phyloP scores from a whole-genome alignment of 2,113 vertebrate species.

The Colossoma macropomum region DNA sequence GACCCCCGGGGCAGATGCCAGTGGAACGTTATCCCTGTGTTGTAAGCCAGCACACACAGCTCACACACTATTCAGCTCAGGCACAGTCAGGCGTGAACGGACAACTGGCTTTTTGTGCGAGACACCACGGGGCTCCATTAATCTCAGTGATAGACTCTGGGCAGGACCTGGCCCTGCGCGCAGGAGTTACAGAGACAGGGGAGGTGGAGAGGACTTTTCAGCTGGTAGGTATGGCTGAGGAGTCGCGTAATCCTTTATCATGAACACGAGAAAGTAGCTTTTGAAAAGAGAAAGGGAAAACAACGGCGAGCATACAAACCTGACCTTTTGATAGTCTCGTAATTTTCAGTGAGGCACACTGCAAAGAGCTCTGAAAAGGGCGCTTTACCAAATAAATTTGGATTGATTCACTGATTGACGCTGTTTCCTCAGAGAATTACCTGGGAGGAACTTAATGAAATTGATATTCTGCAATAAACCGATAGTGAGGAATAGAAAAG shows the following conservation, averaged over 20 bases:
- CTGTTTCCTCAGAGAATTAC: slow-evolving; percentile 52
- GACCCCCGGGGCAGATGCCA: slow-evolving; percentile 69
- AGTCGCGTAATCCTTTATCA: slow-evolving; percentile 62
- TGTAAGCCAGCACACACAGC: slow-evolving; percentile 68
- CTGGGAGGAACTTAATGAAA: slow-evolving; percentile 56
- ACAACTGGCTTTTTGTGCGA: slow-evolving; percentile 69
- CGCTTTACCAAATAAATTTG: slow-evolving; percentile 58
- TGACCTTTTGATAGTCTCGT: slow-evolving; percentile 61
- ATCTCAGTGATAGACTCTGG: slow-evolving; percentile 65
- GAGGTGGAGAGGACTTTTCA: slow-evolving; percentile 55
- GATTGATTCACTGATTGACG: slow-evolving; percentile 56
- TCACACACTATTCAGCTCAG: slow-evolving; percentile 63
- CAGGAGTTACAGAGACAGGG: slow-evolving; percentile 47
- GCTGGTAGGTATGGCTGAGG: slow-evolving; percentile 60
- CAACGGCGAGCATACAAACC: slow-evolving; percentile 58
- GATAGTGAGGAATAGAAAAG: slow-evolving; percentile 53
- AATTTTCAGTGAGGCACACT: slow-evolving; percentile 48
- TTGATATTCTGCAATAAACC: slow-evolving; percentile 58
- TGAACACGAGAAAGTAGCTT: slow-evolving; percentile 64
- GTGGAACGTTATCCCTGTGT: slow-evolving; percentile 64
- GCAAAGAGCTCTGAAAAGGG: slow-evolving; percentile 47
- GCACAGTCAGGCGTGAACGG: slow-evolving; percentile 64
- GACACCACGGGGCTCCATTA: slow-evolving; percentile 66
- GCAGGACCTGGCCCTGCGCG: slow-evolving; percentile 54
- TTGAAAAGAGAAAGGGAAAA: slow-evolving; percentile 57